A percentile compares a stretch with the other conserved stretches of the same genome.
Evolutionary conservation across 2,113 vertebrate genomes (phyloP).

Genomic region (Onychostoma macrolepis): DNA sequence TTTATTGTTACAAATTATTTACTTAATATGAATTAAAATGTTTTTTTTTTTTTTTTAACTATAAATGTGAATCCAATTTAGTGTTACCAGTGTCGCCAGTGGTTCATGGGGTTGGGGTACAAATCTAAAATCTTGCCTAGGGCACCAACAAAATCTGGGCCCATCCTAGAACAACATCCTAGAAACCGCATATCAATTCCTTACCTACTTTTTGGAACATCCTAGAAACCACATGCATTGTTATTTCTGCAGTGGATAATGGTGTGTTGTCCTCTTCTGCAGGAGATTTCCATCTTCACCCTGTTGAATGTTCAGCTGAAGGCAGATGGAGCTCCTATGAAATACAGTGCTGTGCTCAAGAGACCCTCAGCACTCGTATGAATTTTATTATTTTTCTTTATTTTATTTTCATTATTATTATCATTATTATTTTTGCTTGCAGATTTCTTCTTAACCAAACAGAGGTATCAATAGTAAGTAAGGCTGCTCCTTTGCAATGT

Average conservation of each 20-base stretch:
- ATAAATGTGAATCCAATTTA: not conserved
- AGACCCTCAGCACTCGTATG: constrained; percentile 23
- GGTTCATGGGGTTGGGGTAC: not conserved
- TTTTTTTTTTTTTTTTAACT: not conserved
- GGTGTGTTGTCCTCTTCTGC: constrained; percentile 6
- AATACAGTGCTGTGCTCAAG: constrained; percentile 54
- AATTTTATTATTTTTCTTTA: not conserved
- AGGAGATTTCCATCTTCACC: constrained; percentile 58
- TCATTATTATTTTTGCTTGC: not conserved
- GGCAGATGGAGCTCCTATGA: constrained; percentile 45
- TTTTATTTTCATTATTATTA: not conserved
- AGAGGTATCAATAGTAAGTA: not conserved
- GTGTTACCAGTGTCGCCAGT: not conserved
- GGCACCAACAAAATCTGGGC: not conserved
- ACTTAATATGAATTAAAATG: not conserved
- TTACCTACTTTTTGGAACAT: not conserved
- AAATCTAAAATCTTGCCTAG: not conserved
- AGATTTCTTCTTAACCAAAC: constrained; percentile 12
- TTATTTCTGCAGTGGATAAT: constrained; percentile 18
- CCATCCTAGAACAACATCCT: not conserved
- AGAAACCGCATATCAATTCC: not conserved
- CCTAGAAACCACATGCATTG: not conserved
- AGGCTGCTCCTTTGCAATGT: not conserved
- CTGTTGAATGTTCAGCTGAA: constrained; percentile 51
- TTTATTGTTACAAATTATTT: not conserved